Percentiles rank a stretch among this genome's conserved stretches.
phyloP scores from a whole-genome alignment of 2,797 vertebrate species.

The Eulemur albifrons region DNA sequence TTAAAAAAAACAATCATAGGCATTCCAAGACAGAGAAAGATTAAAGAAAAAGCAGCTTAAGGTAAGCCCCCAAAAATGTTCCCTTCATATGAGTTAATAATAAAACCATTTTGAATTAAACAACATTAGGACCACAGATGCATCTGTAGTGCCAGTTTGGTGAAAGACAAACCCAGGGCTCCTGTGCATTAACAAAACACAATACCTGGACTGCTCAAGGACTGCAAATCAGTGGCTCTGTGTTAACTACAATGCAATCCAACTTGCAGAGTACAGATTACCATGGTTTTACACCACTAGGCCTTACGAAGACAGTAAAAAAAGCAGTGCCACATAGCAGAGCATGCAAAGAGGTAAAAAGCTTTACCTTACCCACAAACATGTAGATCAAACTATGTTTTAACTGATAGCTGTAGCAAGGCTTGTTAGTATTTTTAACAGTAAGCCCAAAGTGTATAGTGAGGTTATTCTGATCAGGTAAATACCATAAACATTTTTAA shows the following conservation, averaged over 20 bases:
- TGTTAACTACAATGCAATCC: neutral
- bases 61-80: neutral
- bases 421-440: neutral
- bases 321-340: accelerated
- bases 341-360: neutral
- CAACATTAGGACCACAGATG: neutral
- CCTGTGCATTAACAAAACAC: neutral
- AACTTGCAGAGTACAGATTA: neutral
- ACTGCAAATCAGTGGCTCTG: neutral
- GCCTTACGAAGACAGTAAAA: neutral
- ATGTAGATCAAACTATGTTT: neutral
- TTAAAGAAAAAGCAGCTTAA: neutral
- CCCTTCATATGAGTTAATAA: neutral
- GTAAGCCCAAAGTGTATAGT: neutral
- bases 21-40: neutral
- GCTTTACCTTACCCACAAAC: neutral
- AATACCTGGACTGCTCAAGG: neutral
- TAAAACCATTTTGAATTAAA: slow-evolving; percentile 5
- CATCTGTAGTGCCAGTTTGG: neutral
- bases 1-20: neutral
- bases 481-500: neutral
- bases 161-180: neutral
- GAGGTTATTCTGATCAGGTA: neutral
- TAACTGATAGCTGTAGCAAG: neutral
- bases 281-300: neutral